Base-by-base conservation (phyloP, 2,888 invertebrate genomes). In the Helicoverpa assulta region DNA sequence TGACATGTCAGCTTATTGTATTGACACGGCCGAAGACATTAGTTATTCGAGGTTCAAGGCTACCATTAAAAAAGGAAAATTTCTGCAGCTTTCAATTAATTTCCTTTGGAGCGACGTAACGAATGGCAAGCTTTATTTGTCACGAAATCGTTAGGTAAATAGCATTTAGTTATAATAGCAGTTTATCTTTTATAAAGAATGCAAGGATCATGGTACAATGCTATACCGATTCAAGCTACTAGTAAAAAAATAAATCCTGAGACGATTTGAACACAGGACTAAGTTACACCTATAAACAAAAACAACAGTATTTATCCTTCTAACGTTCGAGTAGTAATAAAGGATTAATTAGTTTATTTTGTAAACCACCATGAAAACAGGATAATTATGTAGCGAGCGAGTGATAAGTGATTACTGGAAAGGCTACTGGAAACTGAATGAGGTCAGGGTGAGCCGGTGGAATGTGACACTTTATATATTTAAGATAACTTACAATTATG, bases 1-100 rank as follows among this genome's bases (percentile, higher is more conserved):
- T 85, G 75, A 80, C 80, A 78, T 84, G 82, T 80, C 80, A 80
- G 70, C 57, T 75, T 75, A 78, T 66, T 70, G 70, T 81, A 71
- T 73, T 82, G 82, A 82, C 78, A 77, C 52, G 53, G 67, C 69
- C 64, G 59, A 54, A 75, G 63, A 72, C 74, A 80, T 77, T 78
- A 73, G 69, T 67, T 54, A 64, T 79, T 79, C 77, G 83, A 83
- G 81, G 84, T 84, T 85, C 83, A 85, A 81, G 83, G 85, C 66
- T 69, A 73, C 58, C 62, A 58, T 73, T 76, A 75, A 33, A 62
- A 37, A 71, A 73, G 55, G 56, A 66, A 65, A 73, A 73, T 69
- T 80, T 81, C 74, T 78, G 80, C 78, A 83, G 78, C 66, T 70
- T 66, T 78, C 73, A 76, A 76, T 77, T 76, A 73, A 76, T 81